Conservation (phyloP, 2,888 invertebrate species). For the Trisateles emortualis region DNA sequence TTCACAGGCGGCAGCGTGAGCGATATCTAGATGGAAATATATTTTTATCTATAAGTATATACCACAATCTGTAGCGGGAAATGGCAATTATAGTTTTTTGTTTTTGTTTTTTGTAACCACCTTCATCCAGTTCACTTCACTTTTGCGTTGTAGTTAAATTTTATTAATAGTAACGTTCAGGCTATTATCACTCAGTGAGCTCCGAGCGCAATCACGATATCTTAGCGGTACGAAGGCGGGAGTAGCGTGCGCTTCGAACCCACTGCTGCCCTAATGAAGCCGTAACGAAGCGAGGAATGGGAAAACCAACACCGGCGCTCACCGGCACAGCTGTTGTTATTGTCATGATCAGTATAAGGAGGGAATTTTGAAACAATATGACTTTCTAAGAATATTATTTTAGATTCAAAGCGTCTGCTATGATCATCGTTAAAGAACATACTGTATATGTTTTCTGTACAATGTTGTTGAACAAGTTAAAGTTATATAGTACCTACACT, state of each 20-base stretch:
- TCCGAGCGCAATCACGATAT: conserved; percentile 35
- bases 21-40: conserved; percentile 3
- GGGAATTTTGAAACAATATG: conserved; percentile 59
- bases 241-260: conserved; percentile 47
- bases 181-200: conserved; percentile 16
- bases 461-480: not conserved
- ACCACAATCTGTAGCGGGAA: too few species aligned
- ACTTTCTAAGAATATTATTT: conserved; percentile 54
- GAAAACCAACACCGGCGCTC: conserved; percentile 69
- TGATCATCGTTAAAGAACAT: conserved; percentile 20
- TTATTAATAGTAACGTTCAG: conserved; percentile 22
- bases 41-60: too few species aligned
- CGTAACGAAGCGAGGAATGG: conserved; percentile 73
- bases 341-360: conserved; percentile 68
- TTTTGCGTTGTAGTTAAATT: conserved; percentile 8
- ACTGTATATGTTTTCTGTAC: not conserved
- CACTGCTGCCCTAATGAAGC: conserved; percentile 75
- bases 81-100: too few species aligned
- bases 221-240: conserved; percentile 29
- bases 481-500: too few species aligned
- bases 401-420: conserved; percentile 44
- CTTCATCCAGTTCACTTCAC: not conserved
- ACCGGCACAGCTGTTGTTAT: conserved; percentile 72
- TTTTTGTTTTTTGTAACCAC: too few species aligned
- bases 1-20: conserved; percentile 16